phyloP scores from a whole-genome alignment of 2,113 vertebrate species.

The Nibea albiflora region DNA sequence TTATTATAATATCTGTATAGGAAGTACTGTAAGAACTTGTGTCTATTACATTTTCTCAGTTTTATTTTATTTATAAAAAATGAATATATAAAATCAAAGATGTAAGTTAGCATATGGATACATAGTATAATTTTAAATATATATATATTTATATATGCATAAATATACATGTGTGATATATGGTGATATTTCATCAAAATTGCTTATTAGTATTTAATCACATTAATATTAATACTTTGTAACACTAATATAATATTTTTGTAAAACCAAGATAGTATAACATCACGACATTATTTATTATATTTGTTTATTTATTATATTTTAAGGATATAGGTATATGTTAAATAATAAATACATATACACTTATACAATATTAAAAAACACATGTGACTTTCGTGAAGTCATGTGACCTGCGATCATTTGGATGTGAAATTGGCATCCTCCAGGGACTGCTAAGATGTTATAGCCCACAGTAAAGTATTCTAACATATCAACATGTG shows the following conservation, averaged over 20 bases:
- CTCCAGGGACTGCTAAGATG: background rate
- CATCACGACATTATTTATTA: background rate
- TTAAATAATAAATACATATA: background rate
- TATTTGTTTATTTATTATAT: background rate
- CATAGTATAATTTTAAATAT: background rate
- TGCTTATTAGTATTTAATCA: background rate
- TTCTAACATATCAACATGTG: constrained; percentile 20
- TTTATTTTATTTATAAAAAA: background rate
- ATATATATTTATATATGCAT: background rate
- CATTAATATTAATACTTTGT: background rate
- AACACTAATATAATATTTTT: background rate
- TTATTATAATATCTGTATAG: background rate
- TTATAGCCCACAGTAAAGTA: constrained; percentile 16
- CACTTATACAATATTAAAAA: background rate
- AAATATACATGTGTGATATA: background rate
- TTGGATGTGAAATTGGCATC: background rate
- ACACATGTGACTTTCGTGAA: background rate
- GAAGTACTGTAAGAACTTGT: background rate
- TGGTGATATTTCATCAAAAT: background rate
- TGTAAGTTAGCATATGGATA: background rate
- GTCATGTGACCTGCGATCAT: background rate
- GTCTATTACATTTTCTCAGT: background rate
- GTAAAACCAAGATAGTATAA: background rate
- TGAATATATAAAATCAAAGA: background rate
- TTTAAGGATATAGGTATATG: background rate